Evolutionary conservation across 2,113 vertebrate genomes (phyloP).

Genomic region (Vanacampus margaritifer): DNA sequence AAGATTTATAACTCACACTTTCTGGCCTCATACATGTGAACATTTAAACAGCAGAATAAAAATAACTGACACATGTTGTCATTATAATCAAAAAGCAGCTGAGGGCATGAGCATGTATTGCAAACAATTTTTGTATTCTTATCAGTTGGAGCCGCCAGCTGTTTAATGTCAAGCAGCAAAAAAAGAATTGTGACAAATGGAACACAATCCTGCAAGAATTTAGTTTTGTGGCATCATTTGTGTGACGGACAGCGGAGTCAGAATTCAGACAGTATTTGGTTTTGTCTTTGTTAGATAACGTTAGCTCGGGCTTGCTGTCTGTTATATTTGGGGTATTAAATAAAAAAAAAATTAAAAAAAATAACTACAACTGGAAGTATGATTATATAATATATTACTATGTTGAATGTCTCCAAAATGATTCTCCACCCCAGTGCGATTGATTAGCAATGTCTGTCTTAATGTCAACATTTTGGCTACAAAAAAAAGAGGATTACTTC

Average conservation of each 20-base stretch:
- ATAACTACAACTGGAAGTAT: no score
- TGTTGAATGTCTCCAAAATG: no score
- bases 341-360: neutral
- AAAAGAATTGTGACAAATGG: neutral
- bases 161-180: neutral
- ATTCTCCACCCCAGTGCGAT: no score
- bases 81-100: neutral
- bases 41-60: neutral
- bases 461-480: no score
- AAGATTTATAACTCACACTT: slow-evolving; percentile 12
- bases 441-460: no score
- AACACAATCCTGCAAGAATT: neutral
- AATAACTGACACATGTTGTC: neutral
- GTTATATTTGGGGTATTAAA: neutral
- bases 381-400: no score
- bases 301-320: neutral
- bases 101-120: neutral
- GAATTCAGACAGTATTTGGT: neutral
- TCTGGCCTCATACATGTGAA: neutral
- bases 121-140: neutral
- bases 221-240: neutral
- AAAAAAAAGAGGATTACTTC: no score
- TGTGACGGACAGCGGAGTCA: neutral
- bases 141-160: neutral
- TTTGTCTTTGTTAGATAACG: neutral